These are phyloP conservation scores for Masnerella sp. DNA, from an alignment of 2,888 invertebrate species.

Conservation along the genomic window DNA sequence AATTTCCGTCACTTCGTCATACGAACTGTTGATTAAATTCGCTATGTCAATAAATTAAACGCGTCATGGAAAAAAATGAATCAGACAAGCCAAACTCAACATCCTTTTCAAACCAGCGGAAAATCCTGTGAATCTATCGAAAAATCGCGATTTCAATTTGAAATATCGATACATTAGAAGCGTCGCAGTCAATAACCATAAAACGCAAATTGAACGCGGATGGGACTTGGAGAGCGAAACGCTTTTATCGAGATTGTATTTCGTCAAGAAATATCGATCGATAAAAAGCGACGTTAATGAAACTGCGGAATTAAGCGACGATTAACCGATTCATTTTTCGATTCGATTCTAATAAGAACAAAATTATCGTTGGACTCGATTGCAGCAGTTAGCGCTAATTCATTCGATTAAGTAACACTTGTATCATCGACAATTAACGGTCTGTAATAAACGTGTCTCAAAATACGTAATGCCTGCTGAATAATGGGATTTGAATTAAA, in stretches of 20 bases:
- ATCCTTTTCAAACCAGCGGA: too few relatives aligned
- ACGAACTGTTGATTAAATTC: too few relatives aligned
- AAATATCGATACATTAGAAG: slow-evolving; percentile 22
- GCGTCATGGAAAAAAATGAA: too few relatives aligned
- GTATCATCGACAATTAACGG: slow-evolving; percentile 29
- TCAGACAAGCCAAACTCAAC: too few relatives aligned
- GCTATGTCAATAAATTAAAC: too few relatives aligned
- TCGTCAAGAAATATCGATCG: slow-evolving; percentile 27
- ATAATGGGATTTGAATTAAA: too few relatives aligned
- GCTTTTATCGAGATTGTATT: slow-evolving; percentile 46
- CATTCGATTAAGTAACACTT: slow-evolving; percentile 26
- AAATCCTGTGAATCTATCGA: too few relatives aligned
- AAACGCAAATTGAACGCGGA: slow-evolving; percentile 17
- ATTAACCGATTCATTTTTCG: too few relatives aligned
- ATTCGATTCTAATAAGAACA: too few relatives aligned
- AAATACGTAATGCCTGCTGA: too few relatives aligned
- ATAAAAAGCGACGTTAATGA: slow-evolving; percentile 28
- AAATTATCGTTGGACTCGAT: too few relatives aligned
- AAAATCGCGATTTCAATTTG: slow-evolving; percentile 13
- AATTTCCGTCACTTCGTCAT: too few relatives aligned
- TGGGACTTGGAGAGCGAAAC: slow-evolving; percentile 16
- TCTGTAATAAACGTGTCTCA: slow-evolving; percentile 11
- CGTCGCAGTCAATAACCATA: slow-evolving; percentile 7
- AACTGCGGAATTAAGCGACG: slow-evolving; percentile 22
- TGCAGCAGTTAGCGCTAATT: slow-evolving; percentile 1